Conservation (phyloP, 2,888 invertebrate genomes). For the Noctua janthina region DNA sequence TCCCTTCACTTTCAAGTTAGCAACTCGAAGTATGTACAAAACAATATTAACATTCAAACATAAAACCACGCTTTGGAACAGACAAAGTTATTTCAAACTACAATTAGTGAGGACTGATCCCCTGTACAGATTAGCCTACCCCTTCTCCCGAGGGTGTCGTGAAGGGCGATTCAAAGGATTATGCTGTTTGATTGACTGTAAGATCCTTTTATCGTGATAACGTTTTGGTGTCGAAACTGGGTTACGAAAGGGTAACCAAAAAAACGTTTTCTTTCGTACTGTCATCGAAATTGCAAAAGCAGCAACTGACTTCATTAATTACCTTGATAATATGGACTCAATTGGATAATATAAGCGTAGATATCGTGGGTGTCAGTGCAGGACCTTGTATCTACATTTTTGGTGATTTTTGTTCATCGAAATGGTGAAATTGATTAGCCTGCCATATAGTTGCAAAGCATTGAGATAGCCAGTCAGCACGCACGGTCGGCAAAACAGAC, state of each 20-base stretch:
- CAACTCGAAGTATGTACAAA: background rate
- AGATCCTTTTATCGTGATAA: conserved; percentile 22
- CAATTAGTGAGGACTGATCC: conserved; percentile 45
- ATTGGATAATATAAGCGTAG: background rate
- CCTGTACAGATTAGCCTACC: conserved; percentile 26
- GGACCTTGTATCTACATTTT: too few species aligned
- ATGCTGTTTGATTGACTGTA: conserved; percentile 45
- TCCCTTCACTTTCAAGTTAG: conserved; percentile 24
- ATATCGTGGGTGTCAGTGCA: too few species aligned
- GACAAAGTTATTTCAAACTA: conserved; percentile 49
- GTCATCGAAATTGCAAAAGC: background rate
- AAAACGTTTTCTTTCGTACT: background rate
- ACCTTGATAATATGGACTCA: background rate
- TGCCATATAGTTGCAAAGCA: too few species aligned
- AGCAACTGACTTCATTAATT: background rate
- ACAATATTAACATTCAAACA: conserved; percentile 19
- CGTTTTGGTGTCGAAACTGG: conserved; percentile 20
- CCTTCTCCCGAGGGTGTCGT: conserved; percentile 34
- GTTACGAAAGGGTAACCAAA: conserved; percentile 13
- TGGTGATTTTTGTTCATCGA: too few species aligned
- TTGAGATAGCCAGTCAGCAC: too few species aligned
- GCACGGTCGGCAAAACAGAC: too few species aligned
- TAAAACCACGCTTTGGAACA: conserved; percentile 17
- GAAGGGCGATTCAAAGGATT: conserved; percentile 53
- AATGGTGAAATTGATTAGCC: too few species aligned